Percentiles rank a stretch among this genome's conserved stretches.
phyloP scores from a whole-genome alignment of 1,140 invertebrate genomes.

The Lycorma delicatula region DNA sequence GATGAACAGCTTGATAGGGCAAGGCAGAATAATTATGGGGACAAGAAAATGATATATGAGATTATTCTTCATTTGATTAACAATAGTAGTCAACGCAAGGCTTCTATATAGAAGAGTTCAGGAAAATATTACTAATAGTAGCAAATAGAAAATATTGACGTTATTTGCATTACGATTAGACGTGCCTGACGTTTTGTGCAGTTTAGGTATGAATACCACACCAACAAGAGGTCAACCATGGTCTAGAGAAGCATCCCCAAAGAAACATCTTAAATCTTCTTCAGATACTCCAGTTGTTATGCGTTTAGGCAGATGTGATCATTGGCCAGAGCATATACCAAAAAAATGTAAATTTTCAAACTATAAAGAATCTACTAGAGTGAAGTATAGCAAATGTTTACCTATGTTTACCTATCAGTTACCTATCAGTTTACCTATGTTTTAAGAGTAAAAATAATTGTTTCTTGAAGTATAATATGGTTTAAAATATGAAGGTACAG shows the following conservation, averaged over 20 bases:
- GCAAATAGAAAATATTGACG: not conserved
- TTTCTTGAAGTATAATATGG: not conserved
- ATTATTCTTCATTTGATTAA: slow-evolving; percentile 10
- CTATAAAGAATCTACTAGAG: not conserved
- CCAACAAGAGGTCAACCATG: not conserved
- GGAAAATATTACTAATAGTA: not conserved
- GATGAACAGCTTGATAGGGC: slow-evolving; percentile 26
- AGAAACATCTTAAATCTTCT: not conserved
- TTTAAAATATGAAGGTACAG: no score
- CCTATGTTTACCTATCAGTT: no score
- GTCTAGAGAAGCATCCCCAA: not conserved
- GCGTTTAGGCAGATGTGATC: not conserved
- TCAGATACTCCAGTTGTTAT: not conserved
- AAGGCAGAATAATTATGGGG: slow-evolving; percentile 31
- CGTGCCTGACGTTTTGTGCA: not conserved
- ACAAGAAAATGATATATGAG: slow-evolving; percentile 17
- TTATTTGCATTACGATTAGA: not conserved
- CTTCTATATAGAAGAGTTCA: not conserved
- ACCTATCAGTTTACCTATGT: not conserved
- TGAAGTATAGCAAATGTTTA: not conserved
- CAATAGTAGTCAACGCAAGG: not conserved
- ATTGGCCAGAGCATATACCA: not conserved
- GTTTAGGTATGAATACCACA: not conserved
- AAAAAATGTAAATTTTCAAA: not conserved
- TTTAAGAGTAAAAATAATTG: not conserved